Percentiles rank a stretch among this genome's conserved stretches.
Conservation (phyloP, 2,113 vertebrate genomes). For the Procapra przewalskii region DNA sequence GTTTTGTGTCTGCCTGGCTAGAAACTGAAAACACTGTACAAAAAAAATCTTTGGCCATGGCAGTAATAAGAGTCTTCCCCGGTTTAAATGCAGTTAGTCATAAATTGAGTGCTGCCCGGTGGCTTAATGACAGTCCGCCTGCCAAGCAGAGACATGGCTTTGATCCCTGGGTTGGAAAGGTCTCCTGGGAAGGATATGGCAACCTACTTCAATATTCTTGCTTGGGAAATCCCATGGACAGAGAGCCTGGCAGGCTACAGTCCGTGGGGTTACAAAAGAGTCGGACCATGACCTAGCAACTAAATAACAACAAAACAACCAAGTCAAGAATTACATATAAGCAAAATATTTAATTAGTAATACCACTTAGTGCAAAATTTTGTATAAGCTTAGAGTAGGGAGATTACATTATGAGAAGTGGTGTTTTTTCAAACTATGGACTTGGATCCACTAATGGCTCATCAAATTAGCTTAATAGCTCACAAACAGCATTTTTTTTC, state of each 20-base stretch:
- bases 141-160: neutral
- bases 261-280: neutral
- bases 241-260: neutral
- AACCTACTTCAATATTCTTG: neutral
- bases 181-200: neutral
- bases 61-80: neutral
- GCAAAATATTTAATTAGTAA: neutral
- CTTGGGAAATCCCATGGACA: neutral
- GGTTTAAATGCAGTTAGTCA: slow-evolving; percentile 22
- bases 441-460: neutral
- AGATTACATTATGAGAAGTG: neutral
- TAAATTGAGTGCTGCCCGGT: neutral
- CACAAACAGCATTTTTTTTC: neutral
- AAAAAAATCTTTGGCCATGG: neutral
- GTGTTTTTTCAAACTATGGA: slow-evolving; percentile 7
- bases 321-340: neutral
- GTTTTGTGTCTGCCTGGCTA: neutral
- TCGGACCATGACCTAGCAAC: neutral
- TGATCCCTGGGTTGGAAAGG: neutral
- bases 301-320: neutral
- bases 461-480: neutral
- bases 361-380: neutral
- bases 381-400: neutral
- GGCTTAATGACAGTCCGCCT: neutral
- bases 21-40: neutral